These are phyloP conservation scores for Cyprinodon tularosa DNA, from an alignment of 2,113 vertebrate genomes.

Conservation along the genomic window DNA sequence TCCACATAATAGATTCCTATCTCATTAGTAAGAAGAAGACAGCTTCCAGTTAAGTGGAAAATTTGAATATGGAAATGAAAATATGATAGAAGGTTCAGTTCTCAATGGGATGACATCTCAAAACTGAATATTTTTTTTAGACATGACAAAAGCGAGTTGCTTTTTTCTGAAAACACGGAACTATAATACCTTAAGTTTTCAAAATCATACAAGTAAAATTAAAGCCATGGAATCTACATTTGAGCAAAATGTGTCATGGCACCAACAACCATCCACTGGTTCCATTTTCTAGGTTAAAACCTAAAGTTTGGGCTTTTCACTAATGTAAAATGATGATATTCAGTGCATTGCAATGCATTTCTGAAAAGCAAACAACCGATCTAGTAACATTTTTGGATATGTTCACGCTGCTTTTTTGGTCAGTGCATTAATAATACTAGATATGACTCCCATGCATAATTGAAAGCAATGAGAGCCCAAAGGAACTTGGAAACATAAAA, in stretches of 20 bases:
- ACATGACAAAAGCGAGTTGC: neutral
- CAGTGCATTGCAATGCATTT: slow-evolving; percentile 5
- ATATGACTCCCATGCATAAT: slow-evolving; percentile 65
- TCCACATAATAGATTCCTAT: neutral
- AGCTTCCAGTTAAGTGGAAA: neutral
- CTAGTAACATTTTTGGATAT: slow-evolving; percentile 16
- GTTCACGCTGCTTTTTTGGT: slow-evolving; percentile 22
- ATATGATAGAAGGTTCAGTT: neutral
- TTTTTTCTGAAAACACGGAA: neutral
- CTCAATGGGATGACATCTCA: neutral
- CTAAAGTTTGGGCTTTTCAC: neutral
- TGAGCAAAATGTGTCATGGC: neutral
- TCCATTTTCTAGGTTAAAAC: neutral
- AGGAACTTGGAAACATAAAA: slow-evolving; percentile 31
- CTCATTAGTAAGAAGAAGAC: neutral
- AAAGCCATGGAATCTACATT: neutral
- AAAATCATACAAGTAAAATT: neutral
- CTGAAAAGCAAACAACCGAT: slow-evolving; percentile 14
- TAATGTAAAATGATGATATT: slow-evolving; percentile 1
- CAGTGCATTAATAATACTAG: slow-evolving; percentile 35
- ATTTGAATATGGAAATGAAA: neutral
- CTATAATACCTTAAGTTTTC: neutral
- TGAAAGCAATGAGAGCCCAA: slow-evolving; percentile 24
- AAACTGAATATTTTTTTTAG: neutral
- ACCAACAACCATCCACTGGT: neutral